A percentile compares a stretch with the other conserved stretches of the same genome.
Evolutionary conservation across 2,797 vertebrate genomes (phyloP).

Genomic region (Phoxinus dragarum): DNA sequence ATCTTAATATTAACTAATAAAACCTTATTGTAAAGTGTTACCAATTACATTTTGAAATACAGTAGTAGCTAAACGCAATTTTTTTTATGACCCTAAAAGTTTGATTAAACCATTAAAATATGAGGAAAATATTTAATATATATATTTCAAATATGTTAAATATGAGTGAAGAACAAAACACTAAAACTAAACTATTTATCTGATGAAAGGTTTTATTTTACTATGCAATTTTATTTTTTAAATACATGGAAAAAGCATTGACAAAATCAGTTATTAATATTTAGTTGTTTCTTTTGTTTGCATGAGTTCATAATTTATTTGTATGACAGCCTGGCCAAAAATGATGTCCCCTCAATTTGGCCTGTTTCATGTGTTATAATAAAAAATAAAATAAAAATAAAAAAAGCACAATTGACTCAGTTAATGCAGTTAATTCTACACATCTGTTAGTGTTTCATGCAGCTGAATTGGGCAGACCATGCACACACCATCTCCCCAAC

Average conservation of each 20-base stretch:
- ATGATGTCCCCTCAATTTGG: not conserved
- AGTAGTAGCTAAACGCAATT: not conserved
- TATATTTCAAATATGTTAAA: not conserved
- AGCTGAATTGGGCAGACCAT: not conserved
- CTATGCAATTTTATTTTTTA: too few relatives aligned
- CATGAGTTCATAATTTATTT: not conserved
- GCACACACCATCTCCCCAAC: constrained; percentile 9
- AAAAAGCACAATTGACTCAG: not conserved
- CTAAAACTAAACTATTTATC: not conserved
- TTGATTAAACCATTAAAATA: not conserved
- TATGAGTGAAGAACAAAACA: not conserved
- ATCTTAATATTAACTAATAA: too few relatives aligned
- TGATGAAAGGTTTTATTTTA: not conserved
- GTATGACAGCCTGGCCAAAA: not conserved
- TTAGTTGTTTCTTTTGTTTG: not conserved
- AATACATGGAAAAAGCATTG: not conserved
- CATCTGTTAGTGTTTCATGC: not conserved
- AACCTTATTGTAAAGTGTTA: too few relatives aligned
- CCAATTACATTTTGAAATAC: not conserved
- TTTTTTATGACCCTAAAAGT: not conserved
- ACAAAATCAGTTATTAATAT: not conserved
- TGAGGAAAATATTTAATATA: not conserved
- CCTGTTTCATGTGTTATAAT: not conserved
- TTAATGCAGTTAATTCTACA: not conserved
- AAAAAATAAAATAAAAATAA: not conserved